phyloP scores from a whole-genome alignment of 2,888 invertebrate genomes.

The Gonocerus acuteangulatus region DNA sequence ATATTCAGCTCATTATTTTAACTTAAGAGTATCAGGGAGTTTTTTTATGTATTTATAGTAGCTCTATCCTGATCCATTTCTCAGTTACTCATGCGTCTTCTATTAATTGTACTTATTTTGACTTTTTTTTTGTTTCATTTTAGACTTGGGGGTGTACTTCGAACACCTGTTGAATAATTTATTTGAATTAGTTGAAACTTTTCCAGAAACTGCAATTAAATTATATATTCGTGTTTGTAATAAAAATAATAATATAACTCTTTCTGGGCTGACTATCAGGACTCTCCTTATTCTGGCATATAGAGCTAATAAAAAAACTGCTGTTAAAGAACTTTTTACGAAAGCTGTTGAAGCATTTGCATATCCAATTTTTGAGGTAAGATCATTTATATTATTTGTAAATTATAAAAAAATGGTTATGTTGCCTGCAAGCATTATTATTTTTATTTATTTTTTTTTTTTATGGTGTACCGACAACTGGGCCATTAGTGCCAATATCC shows the following conservation, averaged over 20 bases:
- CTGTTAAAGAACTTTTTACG: slow-evolving; percentile 1
- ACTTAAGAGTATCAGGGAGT: too few species aligned
- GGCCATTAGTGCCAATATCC: too few species aligned
- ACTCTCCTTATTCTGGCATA: slow-evolving; percentile 11
- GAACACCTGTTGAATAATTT: background rate
- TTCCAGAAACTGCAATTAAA: slow-evolving; percentile 8
- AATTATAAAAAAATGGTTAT: background rate
- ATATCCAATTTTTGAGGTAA: slow-evolving; percentile 14
- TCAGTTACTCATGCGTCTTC: too few species aligned
- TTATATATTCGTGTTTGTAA: slow-evolving; percentile 1
- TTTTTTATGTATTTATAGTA: too few species aligned
- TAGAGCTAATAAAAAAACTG: background rate
- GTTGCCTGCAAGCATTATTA: too few species aligned
- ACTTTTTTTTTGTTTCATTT: too few species aligned
- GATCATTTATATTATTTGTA: background rate
- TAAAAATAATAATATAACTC: background rate
- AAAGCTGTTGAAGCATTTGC: slow-evolving; percentile 5
- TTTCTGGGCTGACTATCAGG: slow-evolving; percentile 3
- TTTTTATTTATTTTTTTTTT: too few species aligned
- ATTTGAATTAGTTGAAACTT: background rate
- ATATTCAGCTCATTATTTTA: too few species aligned
- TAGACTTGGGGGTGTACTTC: background rate
- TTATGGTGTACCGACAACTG: too few species aligned
- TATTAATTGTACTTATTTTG: too few species aligned
- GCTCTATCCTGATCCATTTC: too few species aligned